These are phyloP conservation scores for Scelioninae gen. 2 DNA, from an alignment of 2,888 invertebrate species.

Conservation along the genomic window DNA sequence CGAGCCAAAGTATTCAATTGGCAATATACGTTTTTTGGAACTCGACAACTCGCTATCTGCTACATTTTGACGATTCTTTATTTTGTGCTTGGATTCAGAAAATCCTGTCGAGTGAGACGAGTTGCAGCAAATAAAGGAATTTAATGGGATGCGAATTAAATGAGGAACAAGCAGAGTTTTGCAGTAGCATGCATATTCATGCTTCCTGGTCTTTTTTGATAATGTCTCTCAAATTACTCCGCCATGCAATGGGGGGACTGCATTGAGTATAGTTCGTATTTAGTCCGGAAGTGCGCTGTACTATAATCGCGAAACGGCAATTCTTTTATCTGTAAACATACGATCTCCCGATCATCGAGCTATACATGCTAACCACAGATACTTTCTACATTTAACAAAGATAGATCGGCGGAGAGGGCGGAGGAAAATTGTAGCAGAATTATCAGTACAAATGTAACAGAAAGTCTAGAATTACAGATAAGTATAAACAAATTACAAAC, in stretches of 20 bases:
- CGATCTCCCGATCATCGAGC: conserved; percentile 60
- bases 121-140: conserved; percentile 60
- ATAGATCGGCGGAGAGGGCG: conserved; percentile 38
- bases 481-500: no score
- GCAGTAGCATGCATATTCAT: conserved; percentile 60
- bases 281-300: conserved; percentile 64
- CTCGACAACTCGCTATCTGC: conserved; percentile 43
- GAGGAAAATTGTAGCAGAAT: no score
- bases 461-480: no score
- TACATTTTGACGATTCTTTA: conserved; percentile 59
- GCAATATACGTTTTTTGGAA: conserved; percentile 32
- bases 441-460: no score
- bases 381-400: conserved; percentile 57
- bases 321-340: conserved; percentile 63
- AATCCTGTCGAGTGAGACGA: conserved; percentile 61
- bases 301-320: conserved; percentile 64
- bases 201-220: conserved; percentile 63
- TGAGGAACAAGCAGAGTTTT: conserved; percentile 59
- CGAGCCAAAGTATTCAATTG: conserved; percentile 34
- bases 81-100: conserved; percentile 60
- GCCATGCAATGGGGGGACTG: conserved; percentile 58
- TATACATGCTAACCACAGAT: conserved; percentile 56
- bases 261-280: conserved; percentile 61
- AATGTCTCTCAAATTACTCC: conserved; percentile 61
- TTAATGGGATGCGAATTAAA: conserved; percentile 61